phyloP scores from a whole-genome alignment of 2,113 vertebrate species.

The Coptodon bakossiorum region DNA sequence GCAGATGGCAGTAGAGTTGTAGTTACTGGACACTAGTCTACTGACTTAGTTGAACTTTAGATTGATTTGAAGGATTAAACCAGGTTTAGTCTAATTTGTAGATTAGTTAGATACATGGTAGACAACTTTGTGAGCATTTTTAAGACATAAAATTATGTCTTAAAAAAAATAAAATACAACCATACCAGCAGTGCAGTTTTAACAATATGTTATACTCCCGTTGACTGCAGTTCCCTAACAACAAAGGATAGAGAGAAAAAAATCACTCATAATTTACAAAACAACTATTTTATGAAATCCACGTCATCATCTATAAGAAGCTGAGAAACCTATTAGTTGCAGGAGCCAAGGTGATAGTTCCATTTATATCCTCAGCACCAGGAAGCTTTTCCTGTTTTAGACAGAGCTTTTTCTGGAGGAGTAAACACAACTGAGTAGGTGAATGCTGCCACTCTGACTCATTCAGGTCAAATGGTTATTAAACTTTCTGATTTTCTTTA shows the following conservation, averaged over 20 bases:
- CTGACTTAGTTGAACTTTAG: neutral
- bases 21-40: neutral
- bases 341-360: neutral
- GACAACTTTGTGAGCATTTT: neutral
- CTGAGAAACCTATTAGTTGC: neutral
- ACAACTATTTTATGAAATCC: neutral
- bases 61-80: neutral
- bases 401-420: neutral
- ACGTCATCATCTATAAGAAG: neutral
- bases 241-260: neutral
- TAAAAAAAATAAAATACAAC: too few species aligned
- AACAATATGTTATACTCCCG: neutral
- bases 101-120: neutral
- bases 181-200: neutral
- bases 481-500: neutral
- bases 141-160: neutral
- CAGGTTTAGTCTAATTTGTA: neutral
- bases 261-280: neutral
- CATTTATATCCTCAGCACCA: neutral
- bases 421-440: neutral
- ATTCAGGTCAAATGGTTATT: neutral
- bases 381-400: neutral
- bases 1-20: neutral
- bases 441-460: neutral
- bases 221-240: neutral